Base-by-base conservation (phyloP, 2,113 vertebrate species). In the Benitochromis conjunctus region DNA sequence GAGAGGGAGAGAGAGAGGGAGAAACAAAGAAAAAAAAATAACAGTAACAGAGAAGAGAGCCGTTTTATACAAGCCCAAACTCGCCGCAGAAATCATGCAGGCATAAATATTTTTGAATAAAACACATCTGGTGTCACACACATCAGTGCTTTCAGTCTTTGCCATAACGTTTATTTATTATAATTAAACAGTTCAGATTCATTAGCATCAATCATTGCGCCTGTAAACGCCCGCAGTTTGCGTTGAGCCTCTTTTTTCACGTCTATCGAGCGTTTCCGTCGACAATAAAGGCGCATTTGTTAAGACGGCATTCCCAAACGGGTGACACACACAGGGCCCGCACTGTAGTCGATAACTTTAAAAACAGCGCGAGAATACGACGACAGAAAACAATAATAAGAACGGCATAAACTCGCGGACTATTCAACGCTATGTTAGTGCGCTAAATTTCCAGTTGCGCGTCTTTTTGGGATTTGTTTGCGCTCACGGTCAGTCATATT, bases 301-400 rank as follows among this genome's bases (percentile, higher is more conserved):
- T 89, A 79, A 26, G 91, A 76, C 77, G 41, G 64, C 85, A 78
- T 91, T 93, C 85, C 88, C 88, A 54, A 83, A 86, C 46, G 82
- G 84, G 60, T 66, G 84, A 81, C 69, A 84, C 79, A 57, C 74
- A 80, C 90, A 79, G 87, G 83, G 83, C 79, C 87, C 77, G 41
- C 14, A 34, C 85, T 55, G 43, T 2, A 89, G 80, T 77, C 88
- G 88, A 87, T 77, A 80, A 80, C 86, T 87, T 79, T 84, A 80
- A 92, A 95, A 95, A 94, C 89, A 92, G 94, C 94, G 92, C 94
- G 87, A 92, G 88, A 94, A 84, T 29, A 74, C 84, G 69, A 83
- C 80, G 26, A 79, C 56, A 18, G 12, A 77, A 84, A 81, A 7
- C 5, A 36, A 60, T 10, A 55, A 60, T 11, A 74, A 51, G 71